These are phyloP conservation scores for Pycnonotus jocosus DNA, from an alignment of 2,113 vertebrate species.

Conservation along the genomic window DNA sequence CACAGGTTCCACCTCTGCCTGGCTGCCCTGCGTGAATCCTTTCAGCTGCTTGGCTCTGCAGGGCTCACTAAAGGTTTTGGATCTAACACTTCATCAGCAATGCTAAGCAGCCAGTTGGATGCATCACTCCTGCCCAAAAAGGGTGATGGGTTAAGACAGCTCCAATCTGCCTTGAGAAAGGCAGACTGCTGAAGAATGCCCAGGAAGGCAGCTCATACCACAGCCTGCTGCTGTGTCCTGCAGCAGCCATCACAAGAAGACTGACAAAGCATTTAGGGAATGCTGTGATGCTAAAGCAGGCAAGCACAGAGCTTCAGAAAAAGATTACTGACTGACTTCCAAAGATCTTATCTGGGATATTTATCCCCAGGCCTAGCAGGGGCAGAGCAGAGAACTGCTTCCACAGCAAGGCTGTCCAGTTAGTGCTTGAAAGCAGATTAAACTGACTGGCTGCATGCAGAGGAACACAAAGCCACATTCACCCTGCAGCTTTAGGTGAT, in stretches of 20 bases:
- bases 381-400: not conserved
- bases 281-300: not conserved
- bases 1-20: not conserved
- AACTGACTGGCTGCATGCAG: not conserved
- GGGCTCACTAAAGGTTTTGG: not conserved
- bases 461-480: not conserved
- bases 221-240: not conserved
- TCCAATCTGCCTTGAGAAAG: not conserved
- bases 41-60: not conserved
- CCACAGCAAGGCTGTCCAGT: not conserved
- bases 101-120: not conserved
- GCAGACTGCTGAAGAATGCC: constrained; percentile 11
- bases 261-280: constrained; percentile 14
- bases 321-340: not conserved
- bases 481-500: not conserved
- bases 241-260: not conserved
- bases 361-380: not conserved
- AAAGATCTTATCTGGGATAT: constrained; percentile 10
- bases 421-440: not conserved
- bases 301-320: not conserved
- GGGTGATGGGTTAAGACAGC: not conserved
- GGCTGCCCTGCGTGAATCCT: not conserved
- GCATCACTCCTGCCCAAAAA: not conserved
- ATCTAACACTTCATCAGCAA: not conserved
- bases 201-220: not conserved